A percentile compares a stretch with the other conserved stretches of the same genome.
phyloP scores from a whole-genome alignment of 2,888 invertebrate species.

The Rhyacophila evoluta region DNA sequence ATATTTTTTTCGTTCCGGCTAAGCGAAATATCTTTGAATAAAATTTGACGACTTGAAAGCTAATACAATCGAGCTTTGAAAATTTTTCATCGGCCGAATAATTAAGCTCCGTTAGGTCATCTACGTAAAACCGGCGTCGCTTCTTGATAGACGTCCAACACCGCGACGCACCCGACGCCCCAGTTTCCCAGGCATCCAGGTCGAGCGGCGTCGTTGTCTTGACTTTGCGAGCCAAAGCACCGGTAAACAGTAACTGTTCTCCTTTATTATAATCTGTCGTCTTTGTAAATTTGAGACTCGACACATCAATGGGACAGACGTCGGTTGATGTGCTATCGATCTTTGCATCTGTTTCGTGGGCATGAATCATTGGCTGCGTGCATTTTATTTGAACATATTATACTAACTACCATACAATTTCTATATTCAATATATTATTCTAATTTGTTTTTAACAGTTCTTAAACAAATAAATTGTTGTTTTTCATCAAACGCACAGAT shows the following conservation, averaged over 20 bases:
- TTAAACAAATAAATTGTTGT: too few species aligned
- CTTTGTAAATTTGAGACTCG: neutral
- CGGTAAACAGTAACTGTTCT: neutral
- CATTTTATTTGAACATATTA: neutral
- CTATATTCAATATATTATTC: too few species aligned
- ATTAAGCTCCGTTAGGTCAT: neutral
- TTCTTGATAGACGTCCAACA: neutral
- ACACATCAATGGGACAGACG: neutral
- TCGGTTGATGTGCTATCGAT: neutral
- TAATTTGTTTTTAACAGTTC: too few species aligned
- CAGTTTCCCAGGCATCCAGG: conserved; percentile 6
- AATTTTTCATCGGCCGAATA: neutral
- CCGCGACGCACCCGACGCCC: neutral
- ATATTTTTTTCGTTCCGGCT: too few species aligned
- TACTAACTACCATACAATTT: too few species aligned
- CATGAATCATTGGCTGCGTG: neutral
- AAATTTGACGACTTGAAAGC: too few species aligned
- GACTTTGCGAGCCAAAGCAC: neutral
- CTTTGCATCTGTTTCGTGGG: neutral
- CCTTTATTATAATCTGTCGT: neutral
- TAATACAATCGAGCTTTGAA: neutral
- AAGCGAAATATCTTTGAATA: too few species aligned
- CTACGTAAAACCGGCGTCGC: neutral
- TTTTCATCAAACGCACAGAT: too few species aligned
- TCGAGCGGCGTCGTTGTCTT: neutral